These are phyloP conservation scores for Xanthorhoe spadicearia DNA, from an alignment of 2,888 invertebrate genomes.

Conservation along the genomic window DNA sequence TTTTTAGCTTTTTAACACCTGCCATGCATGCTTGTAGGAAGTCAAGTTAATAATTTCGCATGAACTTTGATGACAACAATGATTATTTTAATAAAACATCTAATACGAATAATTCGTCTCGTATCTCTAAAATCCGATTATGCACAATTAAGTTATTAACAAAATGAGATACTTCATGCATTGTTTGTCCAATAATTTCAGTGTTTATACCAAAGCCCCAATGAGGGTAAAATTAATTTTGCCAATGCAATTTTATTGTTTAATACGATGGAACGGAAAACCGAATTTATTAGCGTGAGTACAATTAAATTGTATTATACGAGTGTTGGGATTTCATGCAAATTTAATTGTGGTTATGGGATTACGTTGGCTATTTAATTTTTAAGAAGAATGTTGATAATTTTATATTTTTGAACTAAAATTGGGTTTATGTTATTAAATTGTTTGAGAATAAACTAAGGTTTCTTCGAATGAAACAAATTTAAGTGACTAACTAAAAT, in stretches of 20 bases:
- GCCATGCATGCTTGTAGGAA: too few relatives aligned
- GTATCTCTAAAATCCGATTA: background rate
- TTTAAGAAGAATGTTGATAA: background rate
- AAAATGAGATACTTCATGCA: constrained; percentile 1
- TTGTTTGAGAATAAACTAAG: too few relatives aligned
- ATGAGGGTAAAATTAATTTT: constrained; percentile 52
- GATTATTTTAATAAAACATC: too few relatives aligned
- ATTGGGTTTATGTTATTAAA: too few relatives aligned
- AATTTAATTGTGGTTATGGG: constrained; percentile 26
- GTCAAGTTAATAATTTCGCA: too few relatives aligned
- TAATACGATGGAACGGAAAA: constrained; percentile 28
- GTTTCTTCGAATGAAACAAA: too few relatives aligned
- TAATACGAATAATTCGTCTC: too few relatives aligned
- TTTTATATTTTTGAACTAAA: too few relatives aligned
- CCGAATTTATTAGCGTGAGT: constrained; percentile 23
- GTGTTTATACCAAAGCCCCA: constrained; percentile 43
- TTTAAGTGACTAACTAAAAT: too few relatives aligned
- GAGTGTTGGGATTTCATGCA: constrained; percentile 22
- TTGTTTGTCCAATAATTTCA: constrained; percentile 46
- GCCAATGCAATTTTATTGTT: constrained; percentile 34
- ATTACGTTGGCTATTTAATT: constrained; percentile 1
- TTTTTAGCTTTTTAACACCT: too few relatives aligned
- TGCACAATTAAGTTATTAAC: constrained; percentile 7
- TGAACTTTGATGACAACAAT: too few relatives aligned
- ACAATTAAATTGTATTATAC: constrained; percentile 21